Conservation (phyloP, 2,888 invertebrate genomes). For the Pilophorus perplexus region DNA sequence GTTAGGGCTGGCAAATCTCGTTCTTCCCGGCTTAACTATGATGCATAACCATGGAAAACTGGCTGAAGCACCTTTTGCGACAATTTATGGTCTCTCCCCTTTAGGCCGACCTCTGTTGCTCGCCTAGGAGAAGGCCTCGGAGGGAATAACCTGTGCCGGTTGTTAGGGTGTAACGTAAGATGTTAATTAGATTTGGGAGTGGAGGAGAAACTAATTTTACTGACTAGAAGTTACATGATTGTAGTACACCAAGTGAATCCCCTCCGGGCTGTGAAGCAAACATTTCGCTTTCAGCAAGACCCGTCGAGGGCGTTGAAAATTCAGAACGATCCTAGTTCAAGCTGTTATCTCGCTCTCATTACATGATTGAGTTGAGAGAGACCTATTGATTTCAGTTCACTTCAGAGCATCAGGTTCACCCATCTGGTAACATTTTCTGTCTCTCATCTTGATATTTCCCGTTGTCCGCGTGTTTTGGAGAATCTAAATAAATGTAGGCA, state of each 20-base stretch:
- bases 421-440: too few relatives aligned
- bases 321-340: too few relatives aligned
- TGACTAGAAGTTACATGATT: constrained; percentile 7
- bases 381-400: too few relatives aligned
- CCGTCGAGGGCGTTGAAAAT: too few relatives aligned
- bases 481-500: too few relatives aligned
- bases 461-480: too few relatives aligned
- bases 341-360: too few relatives aligned
- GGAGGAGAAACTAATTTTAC: constrained; percentile 21
- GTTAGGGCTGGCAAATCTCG: background rate
- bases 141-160: background rate
- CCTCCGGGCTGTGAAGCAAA: background rate
- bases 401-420: too few relatives aligned
- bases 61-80: background rate
- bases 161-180: background rate
- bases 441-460: too few relatives aligned
- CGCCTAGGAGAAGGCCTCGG: background rate
- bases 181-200: constrained; percentile 27
- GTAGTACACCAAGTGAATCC: background rate
- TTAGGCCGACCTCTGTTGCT: constrained; percentile 2
- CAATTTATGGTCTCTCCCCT: constrained; percentile 25
- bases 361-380: too few relatives aligned
- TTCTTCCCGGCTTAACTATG: constrained; percentile 15
- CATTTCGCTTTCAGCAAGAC: background rate
- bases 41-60: constrained; percentile 6